Base-by-base conservation (phyloP, 1,140 invertebrate species). In the Cylas formicarius region DNA sequence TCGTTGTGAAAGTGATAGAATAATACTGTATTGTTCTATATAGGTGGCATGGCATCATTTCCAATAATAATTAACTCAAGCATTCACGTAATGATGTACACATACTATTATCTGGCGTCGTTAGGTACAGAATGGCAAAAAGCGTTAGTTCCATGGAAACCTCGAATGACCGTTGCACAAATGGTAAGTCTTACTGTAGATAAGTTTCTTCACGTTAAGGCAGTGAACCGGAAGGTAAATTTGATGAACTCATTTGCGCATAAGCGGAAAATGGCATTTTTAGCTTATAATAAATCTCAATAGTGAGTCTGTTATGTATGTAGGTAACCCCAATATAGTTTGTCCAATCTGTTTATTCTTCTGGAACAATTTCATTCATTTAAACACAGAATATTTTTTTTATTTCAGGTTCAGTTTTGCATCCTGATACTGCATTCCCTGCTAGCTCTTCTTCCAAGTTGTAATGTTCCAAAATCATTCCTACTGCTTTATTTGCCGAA, bases 391-490 rank as follows among this genome's bases (percentile, higher is more conserved):
- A 17, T 28, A 22, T 32, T 19, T 19, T 33, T 44, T 24, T 40
- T 44, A 23, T 76, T 76, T 24, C 70, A 82, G 78, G 53, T 76
- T 3, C 82, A 84, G 63, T 84, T 85, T 44, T 66, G 67, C 1
- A 52, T 84, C 0, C 72, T 84, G 56, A 46, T 80, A 8, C 23
- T 72, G 2, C 73, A 80, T 57, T 68, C 69, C 10, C 39, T 64
- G 1, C 72, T 74, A 60, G 68, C 70, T 7, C 60, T 79, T 29
- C 46, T 71, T 34, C 73, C 77, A 3, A 68, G 67, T 14, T 80
- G 78, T 52, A 61, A 68, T 1, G 71, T 72, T 6, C 73, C 70
- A 2, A 68, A 60, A 47, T 70, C 69, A 24, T 56, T 73, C 4
- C 59, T 67, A 3, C 63, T 67, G 6, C 52, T 80, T 7, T 73